Evolutionary conservation across 2,113 vertebrate species (phyloP).

Genomic region (Aramus guarauna): DNA sequence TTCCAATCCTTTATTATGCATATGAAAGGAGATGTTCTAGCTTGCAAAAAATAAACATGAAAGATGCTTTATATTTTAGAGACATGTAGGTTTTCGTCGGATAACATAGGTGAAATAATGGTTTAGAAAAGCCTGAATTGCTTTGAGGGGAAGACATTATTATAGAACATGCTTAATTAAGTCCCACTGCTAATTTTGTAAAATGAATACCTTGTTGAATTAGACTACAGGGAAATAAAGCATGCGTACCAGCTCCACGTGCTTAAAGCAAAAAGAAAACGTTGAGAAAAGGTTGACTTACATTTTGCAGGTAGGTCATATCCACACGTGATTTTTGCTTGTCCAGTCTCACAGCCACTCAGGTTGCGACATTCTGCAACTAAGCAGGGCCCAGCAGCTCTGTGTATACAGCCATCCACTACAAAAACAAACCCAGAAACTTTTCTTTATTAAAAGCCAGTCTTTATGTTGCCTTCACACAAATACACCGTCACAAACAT

Average conservation of each 20-base stretch:
- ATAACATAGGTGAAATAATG: neutral
- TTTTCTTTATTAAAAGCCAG: neutral
- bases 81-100: neutral
- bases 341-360: constrained; percentile 92
- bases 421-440: constrained; percentile 34
- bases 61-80: neutral
- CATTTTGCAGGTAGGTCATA: constrained; percentile 96
- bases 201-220: constrained; percentile 37
- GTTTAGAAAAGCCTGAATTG: neutral
- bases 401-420: constrained; percentile 99
- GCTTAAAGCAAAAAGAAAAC: neutral
- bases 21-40: neutral
- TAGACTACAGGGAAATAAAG: neutral
- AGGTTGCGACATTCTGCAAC: constrained; percentile 91
- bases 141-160: constrained; percentile 23
- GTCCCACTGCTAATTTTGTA: constrained; percentile 37
- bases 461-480: neutral
- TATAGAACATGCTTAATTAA: constrained; percentile 37
- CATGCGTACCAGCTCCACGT: neutral
- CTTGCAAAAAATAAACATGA: constrained; percentile 4
- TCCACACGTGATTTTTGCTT: constrained; percentile 95
- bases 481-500: rapidly evolving
- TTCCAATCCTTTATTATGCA: constrained; percentile 24
- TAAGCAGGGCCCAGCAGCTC: constrained; percentile 90
- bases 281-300: constrained; percentile 72